A percentile compares a stretch with the other conserved stretches of the same genome.
Conservation (phyloP, 2,797 vertebrate species). For the Pelochelys cantorii region DNA sequence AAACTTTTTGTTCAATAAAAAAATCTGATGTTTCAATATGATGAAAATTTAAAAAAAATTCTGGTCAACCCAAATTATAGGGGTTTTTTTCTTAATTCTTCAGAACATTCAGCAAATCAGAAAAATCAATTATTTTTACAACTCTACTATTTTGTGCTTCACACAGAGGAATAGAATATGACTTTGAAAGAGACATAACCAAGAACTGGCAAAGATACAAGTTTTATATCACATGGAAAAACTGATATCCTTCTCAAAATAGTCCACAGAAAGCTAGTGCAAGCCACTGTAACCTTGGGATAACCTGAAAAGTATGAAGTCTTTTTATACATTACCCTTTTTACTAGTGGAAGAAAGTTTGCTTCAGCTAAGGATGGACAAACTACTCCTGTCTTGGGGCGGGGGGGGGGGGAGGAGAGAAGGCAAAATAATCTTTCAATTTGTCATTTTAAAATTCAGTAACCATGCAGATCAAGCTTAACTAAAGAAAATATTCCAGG, state of each 20-base stretch:
- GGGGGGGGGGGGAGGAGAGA: not conserved
- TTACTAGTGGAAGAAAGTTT: constrained; percentile 5
- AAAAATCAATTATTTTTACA: not conserved
- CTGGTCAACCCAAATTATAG: not conserved
- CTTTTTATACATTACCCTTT: not conserved
- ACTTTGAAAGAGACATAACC: not conserved
- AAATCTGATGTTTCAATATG: not conserved
- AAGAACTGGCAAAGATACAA: not conserved
- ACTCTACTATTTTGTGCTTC: not conserved
- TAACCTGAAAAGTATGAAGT: not conserved
- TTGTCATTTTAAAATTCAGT: not conserved
- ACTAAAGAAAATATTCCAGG: not conserved
- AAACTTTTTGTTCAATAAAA: not conserved
- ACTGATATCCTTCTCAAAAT: not conserved
- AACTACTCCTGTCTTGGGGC: not conserved
- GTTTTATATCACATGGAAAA: not conserved
- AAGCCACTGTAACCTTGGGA: not conserved
- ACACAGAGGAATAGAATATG: not conserved
- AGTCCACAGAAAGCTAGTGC: not conserved
- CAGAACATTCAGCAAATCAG: not conserved
- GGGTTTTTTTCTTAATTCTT: not conserved
- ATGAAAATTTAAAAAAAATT: not conserved
- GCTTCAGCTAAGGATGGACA: not conserved
- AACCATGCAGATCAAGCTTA: not conserved
- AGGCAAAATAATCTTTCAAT: not conserved